These are phyloP conservation scores for Mobula hypostoma DNA, from an alignment of 2,113 vertebrate genomes.

Conservation along the genomic window DNA sequence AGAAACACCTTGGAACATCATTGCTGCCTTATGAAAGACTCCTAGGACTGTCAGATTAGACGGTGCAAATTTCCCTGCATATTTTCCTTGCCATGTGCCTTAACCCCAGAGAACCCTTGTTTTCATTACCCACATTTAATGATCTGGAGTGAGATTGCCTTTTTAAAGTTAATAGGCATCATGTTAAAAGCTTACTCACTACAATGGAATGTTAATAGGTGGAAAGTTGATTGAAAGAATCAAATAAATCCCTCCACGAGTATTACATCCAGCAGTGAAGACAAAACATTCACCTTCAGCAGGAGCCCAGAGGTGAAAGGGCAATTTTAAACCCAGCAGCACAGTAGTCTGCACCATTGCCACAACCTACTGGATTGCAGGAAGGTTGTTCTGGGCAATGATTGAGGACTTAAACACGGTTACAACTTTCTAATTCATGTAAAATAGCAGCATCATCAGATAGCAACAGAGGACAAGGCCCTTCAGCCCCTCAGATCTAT, in stretches of 20 bases:
- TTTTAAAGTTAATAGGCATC: neutral
- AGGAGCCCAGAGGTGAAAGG: neutral
- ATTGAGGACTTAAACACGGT: neutral
- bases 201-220: neutral
- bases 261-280: neutral
- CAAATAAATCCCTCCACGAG: neutral
- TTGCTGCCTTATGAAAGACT: no score
- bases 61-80: neutral
- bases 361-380: neutral
- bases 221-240: neutral
- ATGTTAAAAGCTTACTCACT: neutral
- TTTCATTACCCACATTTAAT: neutral
- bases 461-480: no score
- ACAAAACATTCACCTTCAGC: neutral
- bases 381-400: neutral
- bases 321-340: neutral
- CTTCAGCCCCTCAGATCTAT: no score
- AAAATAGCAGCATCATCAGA: neutral
- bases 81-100: neutral
- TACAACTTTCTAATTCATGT: neutral
- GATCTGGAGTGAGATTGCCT: neutral
- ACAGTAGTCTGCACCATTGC: neutral
- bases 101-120: neutral
- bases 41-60: neutral
- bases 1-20: no score